Conservation (phyloP, 2,797 vertebrate genomes). For the Falco columbarius region DNA sequence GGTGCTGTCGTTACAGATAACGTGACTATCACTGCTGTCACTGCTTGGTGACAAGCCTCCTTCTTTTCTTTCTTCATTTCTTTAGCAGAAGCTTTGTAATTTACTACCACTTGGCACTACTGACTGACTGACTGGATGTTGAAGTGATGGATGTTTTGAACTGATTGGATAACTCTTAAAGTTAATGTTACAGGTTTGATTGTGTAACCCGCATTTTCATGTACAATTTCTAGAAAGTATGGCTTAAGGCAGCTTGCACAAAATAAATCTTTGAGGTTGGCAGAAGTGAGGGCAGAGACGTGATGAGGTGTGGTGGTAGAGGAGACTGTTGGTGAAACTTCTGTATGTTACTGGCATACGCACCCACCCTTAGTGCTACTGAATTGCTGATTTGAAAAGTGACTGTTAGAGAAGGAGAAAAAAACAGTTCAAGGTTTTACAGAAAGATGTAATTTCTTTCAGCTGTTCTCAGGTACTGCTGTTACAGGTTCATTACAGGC, state of each 20-base stretch:
- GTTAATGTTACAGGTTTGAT: rapidly evolving
- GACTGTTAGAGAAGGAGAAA: neutral
- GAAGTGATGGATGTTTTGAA: neutral
- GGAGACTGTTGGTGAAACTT: neutral
- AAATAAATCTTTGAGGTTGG: neutral
- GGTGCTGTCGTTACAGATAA: neutral
- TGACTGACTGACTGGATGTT: neutral
- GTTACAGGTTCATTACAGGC: neutral
- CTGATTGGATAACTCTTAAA: neutral
- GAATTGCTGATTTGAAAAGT: neutral
- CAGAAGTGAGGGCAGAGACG: neutral
- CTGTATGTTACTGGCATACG: neutral
- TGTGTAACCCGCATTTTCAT: neutral
- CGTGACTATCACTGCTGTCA: neutral
- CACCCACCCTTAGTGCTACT: neutral
- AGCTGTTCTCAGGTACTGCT: neutral
- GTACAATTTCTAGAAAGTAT: neutral
- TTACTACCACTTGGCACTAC: neutral
- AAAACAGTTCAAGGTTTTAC: neutral
- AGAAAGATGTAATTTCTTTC: neutral
- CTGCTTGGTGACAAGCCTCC: neutral
- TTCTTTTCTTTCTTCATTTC: neutral
- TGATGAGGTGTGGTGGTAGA: neutral
- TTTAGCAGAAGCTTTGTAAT: neutral
- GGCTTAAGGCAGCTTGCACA: neutral